phyloP scores from a whole-genome alignment of 2,888 invertebrate species.

The Cephus sareptanus region DNA sequence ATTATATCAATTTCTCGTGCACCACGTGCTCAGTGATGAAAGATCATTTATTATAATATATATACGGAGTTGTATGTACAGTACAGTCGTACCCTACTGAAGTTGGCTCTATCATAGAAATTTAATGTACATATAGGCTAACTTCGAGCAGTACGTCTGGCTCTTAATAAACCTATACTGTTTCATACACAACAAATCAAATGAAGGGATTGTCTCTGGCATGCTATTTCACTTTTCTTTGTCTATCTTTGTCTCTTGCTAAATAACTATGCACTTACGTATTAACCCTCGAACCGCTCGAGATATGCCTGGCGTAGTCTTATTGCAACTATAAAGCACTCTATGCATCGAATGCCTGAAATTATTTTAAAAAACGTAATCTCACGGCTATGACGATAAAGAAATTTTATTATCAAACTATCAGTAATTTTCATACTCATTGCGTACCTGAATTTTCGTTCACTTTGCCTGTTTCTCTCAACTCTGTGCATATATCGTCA shows the following conservation, averaged over 20 bases:
- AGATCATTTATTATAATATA: not conserved
- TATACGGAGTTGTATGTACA: not conserved
- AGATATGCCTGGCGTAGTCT: not conserved
- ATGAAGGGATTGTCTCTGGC: not conserved
- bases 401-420: slow-evolving; percentile 20
- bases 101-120: too few relatives aligned
- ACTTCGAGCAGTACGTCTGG: not conserved
- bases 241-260: not conserved
- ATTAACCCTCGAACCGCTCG: not conserved
- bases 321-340: not conserved
- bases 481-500: not conserved
- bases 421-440: slow-evolving; percentile 5
- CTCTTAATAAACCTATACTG: not conserved
- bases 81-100: not conserved
- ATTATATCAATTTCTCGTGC: too few relatives aligned
- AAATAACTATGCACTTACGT: slow-evolving; percentile 23
- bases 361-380: not conserved
- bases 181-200: not conserved
- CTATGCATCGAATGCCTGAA: not conserved
- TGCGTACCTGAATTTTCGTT: slow-evolving; percentile 9
- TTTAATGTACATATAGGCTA: not conserved
- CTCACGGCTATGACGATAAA: not conserved
- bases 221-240: slow-evolving; percentile 1
- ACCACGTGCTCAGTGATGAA: not conserved
- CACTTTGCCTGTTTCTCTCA: slow-evolving; percentile 10